Conservation (phyloP, 2,797 vertebrate genomes). For the Falco rusticolus region DNA sequence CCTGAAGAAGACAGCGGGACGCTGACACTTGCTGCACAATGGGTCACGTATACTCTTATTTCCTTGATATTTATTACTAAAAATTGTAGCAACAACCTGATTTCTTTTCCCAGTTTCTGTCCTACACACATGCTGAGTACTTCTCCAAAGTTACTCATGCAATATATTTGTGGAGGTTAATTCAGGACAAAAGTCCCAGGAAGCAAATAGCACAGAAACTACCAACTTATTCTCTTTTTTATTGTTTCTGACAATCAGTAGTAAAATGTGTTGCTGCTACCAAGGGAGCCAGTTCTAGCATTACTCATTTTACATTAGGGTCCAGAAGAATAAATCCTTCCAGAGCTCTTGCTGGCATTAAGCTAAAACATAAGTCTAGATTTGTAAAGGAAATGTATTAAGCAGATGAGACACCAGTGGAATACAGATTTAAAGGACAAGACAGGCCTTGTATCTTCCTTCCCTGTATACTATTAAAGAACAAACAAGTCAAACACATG, state of each 20-base stretch:
- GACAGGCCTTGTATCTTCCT: not conserved
- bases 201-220: constrained; percentile 47
- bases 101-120: not conserved
- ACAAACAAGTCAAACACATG: not conserved
- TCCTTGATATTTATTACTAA: not conserved
- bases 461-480: not conserved
- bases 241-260: constrained; percentile 75
- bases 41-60: not conserved
- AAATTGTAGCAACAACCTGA: not conserved
- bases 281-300: constrained; percentile 59
- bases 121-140: not conserved
- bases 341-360: constrained; percentile 57
- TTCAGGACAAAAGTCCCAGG: constrained; percentile 61
- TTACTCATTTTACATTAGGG: constrained; percentile 71
- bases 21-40: not conserved
- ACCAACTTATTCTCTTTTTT: constrained; percentile 55
- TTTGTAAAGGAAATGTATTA: constrained; percentile 63
- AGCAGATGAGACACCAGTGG: constrained; percentile 10
- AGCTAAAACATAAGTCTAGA: constrained; percentile 58
- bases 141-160: constrained; percentile 48
- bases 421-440: constrained; percentile 30
- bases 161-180: constrained; percentile 58
- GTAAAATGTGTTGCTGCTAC: constrained; percentile 70
- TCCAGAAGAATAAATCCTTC: constrained; percentile 69
- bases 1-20: not conserved